A percentile compares a stretch with the other conserved stretches of the same genome.
Conservation (phyloP, 1,140 invertebrate genomes). For the Spodoptera frugiperda region DNA sequence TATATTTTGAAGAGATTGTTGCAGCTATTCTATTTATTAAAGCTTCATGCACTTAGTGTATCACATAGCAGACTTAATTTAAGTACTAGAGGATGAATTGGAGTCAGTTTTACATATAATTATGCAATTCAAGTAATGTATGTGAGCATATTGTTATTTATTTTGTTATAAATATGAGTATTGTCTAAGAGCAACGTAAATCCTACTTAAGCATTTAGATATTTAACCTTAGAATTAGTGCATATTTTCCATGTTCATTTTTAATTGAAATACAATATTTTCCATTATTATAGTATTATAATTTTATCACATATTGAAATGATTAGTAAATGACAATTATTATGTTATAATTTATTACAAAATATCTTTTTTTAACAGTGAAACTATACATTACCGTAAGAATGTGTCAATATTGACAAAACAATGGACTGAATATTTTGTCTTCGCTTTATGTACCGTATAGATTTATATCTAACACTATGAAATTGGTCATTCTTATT, state of each 20-base stretch:
- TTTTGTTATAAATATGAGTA: not conserved
- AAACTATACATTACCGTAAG: too few species aligned
- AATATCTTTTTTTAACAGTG: too few species aligned
- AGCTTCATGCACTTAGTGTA: too few species aligned
- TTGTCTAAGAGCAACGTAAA: constrained; percentile 8
- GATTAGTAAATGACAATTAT: too few species aligned
- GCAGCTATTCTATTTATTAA: not conserved
- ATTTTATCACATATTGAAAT: not conserved
- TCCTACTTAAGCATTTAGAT: constrained; percentile 28
- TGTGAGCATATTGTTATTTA: not conserved
- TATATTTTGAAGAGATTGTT: not conserved
- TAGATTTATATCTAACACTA: not conserved
- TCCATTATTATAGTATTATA: not conserved
- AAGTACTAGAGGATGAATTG: not conserved
- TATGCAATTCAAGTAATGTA: not conserved
- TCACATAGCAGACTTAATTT: too few species aligned
- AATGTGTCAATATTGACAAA: too few species aligned
- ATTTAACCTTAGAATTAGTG: constrained; percentile 7
- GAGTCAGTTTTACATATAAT: not conserved
- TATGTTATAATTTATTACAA: too few species aligned
- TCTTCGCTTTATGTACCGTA: not conserved
- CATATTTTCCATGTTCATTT: not conserved
- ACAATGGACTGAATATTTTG: not conserved
- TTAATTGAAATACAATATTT: not conserved
- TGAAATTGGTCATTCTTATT: not conserved